Evolutionary conservation across 2,797 vertebrate genomes (phyloP), one percentile per base, ranked within the genome.

Genomic region (Tapirus indicus): DNA sequence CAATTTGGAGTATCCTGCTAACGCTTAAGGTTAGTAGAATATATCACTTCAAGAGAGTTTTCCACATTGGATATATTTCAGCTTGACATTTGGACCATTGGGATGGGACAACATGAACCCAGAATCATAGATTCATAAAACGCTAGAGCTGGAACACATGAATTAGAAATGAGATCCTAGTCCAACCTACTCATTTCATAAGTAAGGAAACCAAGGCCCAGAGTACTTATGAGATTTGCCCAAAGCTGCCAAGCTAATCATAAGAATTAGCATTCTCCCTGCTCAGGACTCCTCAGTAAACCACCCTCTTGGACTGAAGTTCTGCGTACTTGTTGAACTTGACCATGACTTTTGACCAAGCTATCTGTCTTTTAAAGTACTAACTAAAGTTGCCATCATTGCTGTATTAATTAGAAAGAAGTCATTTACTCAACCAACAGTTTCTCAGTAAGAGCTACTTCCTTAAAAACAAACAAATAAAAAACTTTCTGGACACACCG

Each of bases 361-460:
- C 10, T 32, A 13, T 49, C 47, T 71, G 11, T 90, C 54, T 85
- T 77, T 88, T 52, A 87, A 85, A 44, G 27, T 17, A 82, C 8
- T 1, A 17, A 44, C 4, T 68, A 56, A 87, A 94, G 85, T 66
- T 82, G 38, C 41, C n/a, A 95, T 68, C 7, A 38, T 85, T 77
- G 38, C 21, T 90, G 12, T 54, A 35, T 93, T 91, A 69, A 38
- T 85, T 87, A 84, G 68, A 90, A 95, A 69, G 41, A 93, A 94
- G 25, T 16, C 27, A 72, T 87, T 90, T 62, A 56, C 41, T 96
- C 44, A 90, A 90, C 38, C 35, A 68, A 56, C 7, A 96, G 41
- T 89, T 41, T 93, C 54, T 64, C 49, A 72, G 32, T 71, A 58
- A 60, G 21, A 91, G 27, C 23, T 56, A 35, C 9, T 94, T 91